Conservation (phyloP, 1,140 invertebrate species). For the Mylabris phalerata region DNA sequence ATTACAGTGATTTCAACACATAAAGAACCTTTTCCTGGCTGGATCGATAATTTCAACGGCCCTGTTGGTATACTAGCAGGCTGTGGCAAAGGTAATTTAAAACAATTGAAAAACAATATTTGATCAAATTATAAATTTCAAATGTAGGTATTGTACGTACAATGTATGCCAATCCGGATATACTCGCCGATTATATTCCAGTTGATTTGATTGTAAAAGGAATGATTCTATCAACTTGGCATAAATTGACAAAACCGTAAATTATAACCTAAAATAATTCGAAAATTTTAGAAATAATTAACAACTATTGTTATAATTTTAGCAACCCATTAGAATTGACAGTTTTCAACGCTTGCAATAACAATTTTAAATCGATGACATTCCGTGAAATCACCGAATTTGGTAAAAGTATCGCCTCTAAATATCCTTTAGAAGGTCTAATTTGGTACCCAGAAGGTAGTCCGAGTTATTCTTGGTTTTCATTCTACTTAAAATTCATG, state of each 20-base stretch:
- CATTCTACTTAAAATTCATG: slow-evolving; percentile 52
- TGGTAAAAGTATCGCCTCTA: slow-evolving; percentile 45
- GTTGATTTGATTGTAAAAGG: slow-evolving; percentile 80
- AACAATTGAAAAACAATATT: slow-evolving; percentile 2
- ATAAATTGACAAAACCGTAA: slow-evolving; percentile 40
- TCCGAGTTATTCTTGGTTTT: slow-evolving; percentile 44
- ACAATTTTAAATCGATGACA: slow-evolving; percentile 60
- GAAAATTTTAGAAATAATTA: too few relatives aligned
- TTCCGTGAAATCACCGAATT: slow-evolving; percentile 52
- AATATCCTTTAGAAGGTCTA: slow-evolving; percentile 58
- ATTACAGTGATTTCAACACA: slow-evolving; percentile 57
- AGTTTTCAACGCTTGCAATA: slow-evolving; percentile 61
- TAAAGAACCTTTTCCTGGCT: slow-evolving; percentile 65
- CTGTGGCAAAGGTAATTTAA: slow-evolving; percentile 59
- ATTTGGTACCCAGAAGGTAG: slow-evolving; percentile 59
- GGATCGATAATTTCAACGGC: slow-evolving; percentile 95
- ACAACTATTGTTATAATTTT: too few relatives aligned
- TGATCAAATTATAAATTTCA: slow-evolving; percentile 11
- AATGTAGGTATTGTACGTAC: slow-evolving; percentile 60
- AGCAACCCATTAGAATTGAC: too few relatives aligned
- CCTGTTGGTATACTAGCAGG: slow-evolving; percentile 71
- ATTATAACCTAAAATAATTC: too few relatives aligned
- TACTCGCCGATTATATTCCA: slow-evolving; percentile 73
- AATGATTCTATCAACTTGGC: slow-evolving; percentile 69
- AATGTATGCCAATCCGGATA: slow-evolving; percentile 55